Base-by-base conservation (phyloP, 2,888 invertebrate genomes). In the Drosophila prolongata region DNA sequence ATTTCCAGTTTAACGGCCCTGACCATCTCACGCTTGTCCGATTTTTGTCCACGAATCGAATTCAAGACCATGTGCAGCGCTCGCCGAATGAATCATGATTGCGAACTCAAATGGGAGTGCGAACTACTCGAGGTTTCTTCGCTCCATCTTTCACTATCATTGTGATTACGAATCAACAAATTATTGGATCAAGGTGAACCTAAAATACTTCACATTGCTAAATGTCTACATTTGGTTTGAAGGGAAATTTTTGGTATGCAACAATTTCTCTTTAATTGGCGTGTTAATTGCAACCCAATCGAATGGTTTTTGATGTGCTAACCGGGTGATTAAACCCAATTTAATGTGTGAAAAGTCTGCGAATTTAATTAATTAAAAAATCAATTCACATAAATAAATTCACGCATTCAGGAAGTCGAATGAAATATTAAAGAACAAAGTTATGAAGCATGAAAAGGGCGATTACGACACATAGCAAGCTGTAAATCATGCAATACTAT, bases 21-120 rank as follows among this genome's bases (percentile, higher is more conserved):
- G 81, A 82, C 78, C 83, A 86, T 77, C 83, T 86, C 80, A 86
- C 67, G 75, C 65, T 70, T 65, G 54, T 75, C 49, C 71, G 52
- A 74, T 72, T 77, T 75, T 76, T 40, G 54, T 57, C 44, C 74
- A 73, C 66, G 54, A 52, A 40, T 64, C 68, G 56, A 68, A 81
- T 73, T 79, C 79, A 79, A 59, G 82, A 76, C 67, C 84, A 70
- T 77, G 58, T 74, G 65, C 62, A 66, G 56, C 58, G 53, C 58
- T 54, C 24, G 52, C 53, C 54, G 68, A 53, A 64, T 46, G 38
- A 44, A 72, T 79, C 78, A 85, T 44, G 9, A 40, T 49, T 16
- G 49, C 49, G 37, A 24, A 14, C 43, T 27, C 38, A 42, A 50
- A 43, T 61, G 50, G 16, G 40, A 59, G 34, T 56, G 52, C 30